Base-by-base conservation (phyloP, 2,113 vertebrate genomes). In the Oreochromis tanganicae region DNA sequence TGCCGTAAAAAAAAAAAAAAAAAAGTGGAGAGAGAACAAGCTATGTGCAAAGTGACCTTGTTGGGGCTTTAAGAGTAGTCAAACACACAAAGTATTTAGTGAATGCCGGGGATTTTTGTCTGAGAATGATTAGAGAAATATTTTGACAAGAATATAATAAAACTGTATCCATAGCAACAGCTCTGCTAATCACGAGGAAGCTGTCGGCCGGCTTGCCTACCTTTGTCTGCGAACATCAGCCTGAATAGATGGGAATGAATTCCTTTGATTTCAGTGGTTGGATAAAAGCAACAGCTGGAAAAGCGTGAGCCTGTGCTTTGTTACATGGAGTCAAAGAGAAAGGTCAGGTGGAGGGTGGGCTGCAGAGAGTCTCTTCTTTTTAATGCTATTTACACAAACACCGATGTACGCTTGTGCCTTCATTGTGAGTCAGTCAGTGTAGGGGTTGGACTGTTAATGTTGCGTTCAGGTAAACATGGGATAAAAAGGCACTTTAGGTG, bases 101-200 rank as follows among this genome's bases (percentile, higher is more conserved):
- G 50, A 93, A 91, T 50, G 80, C 48, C 14, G 3, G 55, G 6
- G 29, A 86, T 71, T 81, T 90, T 84, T 90, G 36, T 80, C 85
- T 16, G 68, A 68, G 52, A 88, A 85, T 71, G 27, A 89, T 82
- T 19, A 59, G 9, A 84, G 10, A 85, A 84, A 29, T 63, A 43
- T 71, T 89, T 80, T 87, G 61, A 87, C 11, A 24, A 10, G 63
- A 92, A 83, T 84, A 85, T 55, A 92, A 92, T 88, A 59, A 81
- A 83, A 50, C 14, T 5, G 93, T 93, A 83, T n/a, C 94, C 85
- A 93, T 88, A 68, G 93, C 34, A 89, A 94, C 83, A 11, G 34
- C 55, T 83, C 56, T 50, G 56, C 46, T 80, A n/a, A 83, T 91
- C 92, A 92, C 7, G 48, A 88, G 89, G 75, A 43, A n/a, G 81